Percentiles rank a stretch among this genome's conserved stretches.
phyloP scores from a whole-genome alignment of 1,140 invertebrate species.

The Penaeus japonicus region DNA sequence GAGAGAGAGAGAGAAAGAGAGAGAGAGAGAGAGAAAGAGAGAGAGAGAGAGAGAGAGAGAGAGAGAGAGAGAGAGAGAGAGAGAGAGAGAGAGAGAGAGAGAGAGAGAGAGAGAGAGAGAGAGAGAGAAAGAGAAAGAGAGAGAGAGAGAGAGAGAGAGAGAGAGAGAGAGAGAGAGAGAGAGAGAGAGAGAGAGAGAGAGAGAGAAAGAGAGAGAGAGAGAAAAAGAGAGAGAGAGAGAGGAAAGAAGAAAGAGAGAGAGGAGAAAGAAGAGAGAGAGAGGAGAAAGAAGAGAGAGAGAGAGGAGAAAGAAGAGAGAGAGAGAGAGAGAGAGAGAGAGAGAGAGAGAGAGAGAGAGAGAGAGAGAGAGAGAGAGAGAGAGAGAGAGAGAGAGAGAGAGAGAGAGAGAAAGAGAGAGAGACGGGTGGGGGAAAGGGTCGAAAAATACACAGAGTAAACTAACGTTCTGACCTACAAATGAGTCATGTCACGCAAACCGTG shows the following conservation, averaged over 20 bases:
- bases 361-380: no score
- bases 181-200: background rate
- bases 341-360: no score
- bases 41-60: background rate
- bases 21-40: background rate
- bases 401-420: no score
- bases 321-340: no score
- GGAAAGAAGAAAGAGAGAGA: background rate
- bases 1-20: background rate
- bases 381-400: no score
- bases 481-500: no score
- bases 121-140: background rate
- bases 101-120: background rate
- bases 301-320: no score
- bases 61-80: background rate
- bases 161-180: background rate
- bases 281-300: no score
- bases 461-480: no score
- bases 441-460: no score
- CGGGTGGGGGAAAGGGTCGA: no score
- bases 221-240: background rate
- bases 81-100: background rate
- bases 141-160: background rate
- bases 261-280: no score
- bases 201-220: background rate